Base-by-base conservation (phyloP, 2,797 vertebrate species). In the Calcarius lapponicus region DNA sequence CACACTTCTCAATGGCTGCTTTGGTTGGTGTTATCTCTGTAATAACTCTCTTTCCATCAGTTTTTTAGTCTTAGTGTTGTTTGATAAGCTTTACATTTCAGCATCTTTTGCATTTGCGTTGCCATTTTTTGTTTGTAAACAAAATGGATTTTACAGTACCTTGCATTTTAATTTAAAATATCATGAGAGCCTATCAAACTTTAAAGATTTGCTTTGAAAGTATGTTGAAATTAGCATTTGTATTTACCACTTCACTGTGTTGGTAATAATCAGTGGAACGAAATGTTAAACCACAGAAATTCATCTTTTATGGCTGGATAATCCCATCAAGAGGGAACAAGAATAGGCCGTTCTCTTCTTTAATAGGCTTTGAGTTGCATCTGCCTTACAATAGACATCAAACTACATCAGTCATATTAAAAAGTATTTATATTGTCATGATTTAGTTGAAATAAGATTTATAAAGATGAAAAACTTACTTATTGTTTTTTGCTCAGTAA, bases 241-340 rank as follows among this genome's bases (percentile, higher is more conserved):
- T 95, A 97, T 97, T 98, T 98, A 91, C 62, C 95, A 97, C 95
- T 97, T 97, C 81, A 97, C 82, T 98, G 93, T 97, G 93, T 90
- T 97, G 75, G 78, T 96, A 93, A 96, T 97, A 96, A 98, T 97
- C 95, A 97, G 81, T 81, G 94, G 66, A 98, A 97, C 25, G 9
- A 97, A 97, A 98, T 90, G 80, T 80, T 91, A 97, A 97, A 97
- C 94, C 65, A 83, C 94, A 74, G 48, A 97, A 97, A 97, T 97
- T 86, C 70, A 97, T 97, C 83, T 97, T 97, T 97, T 97, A 97
- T 95, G 91, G 91, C 92, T 98, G 96, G 80, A 92, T 97, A 97
- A 96, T 88, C 75, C 83, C 89, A 97, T 98, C 96, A 97, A 96
- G 95, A 97, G 69, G 71, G 78, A 98, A 97, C 34, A 97, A 91